These are phyloP conservation scores for Neodiprion fabricii DNA, from an alignment of 1,140 invertebrate genomes.

Conservation along the genomic window DNA sequence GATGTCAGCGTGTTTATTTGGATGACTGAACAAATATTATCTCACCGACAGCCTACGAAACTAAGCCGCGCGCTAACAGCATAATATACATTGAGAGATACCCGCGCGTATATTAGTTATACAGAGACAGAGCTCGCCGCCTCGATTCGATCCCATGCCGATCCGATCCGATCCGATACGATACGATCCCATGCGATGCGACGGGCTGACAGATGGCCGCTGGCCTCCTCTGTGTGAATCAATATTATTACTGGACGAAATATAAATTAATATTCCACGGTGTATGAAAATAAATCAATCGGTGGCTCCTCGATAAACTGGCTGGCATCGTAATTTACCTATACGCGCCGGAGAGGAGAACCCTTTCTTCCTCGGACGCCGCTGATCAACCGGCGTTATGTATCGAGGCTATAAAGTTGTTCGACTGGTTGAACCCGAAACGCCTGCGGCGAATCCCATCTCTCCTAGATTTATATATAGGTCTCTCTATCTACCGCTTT, in stretches of 20 bases:
- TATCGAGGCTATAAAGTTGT: too few species aligned
- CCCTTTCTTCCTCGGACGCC: too few species aligned
- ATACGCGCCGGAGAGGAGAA: background rate
- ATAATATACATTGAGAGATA: slow-evolving; percentile 22
- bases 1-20: slow-evolving; percentile 28
- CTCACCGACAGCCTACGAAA: slow-evolving; percentile 33
- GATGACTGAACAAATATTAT: slow-evolving; percentile 35
- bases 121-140: slow-evolving; percentile 15
- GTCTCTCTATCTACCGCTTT: too few species aligned
- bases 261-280: background rate
- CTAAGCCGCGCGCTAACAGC: slow-evolving; percentile 29
- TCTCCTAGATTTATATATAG: too few species aligned
- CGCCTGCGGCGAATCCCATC: too few species aligned
- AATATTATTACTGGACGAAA: slow-evolving; percentile 5
- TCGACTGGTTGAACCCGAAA: too few species aligned
- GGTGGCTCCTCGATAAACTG: background rate
- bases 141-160: too few species aligned
- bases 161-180: too few species aligned
- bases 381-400: too few species aligned
- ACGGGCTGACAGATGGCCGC: background rate
- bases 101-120: background rate
- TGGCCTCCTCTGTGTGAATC: background rate
- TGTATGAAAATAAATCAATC: background rate
- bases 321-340: background rate
- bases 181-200: too few species aligned